Evolutionary conservation across 2,797 vertebrate species (phyloP).

Genomic region (Scleropages formosus): DNA sequence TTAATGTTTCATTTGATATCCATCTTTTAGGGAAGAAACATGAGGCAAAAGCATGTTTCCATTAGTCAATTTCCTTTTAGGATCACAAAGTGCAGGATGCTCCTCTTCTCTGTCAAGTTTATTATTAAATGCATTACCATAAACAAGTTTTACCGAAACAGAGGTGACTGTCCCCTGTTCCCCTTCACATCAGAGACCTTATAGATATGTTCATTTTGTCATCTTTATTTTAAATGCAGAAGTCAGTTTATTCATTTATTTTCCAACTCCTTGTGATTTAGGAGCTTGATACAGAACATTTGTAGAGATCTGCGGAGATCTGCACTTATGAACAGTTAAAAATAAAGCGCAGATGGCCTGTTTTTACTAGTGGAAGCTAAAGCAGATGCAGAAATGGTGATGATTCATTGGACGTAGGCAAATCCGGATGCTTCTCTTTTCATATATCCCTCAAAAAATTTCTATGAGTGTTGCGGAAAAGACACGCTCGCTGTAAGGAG

Average conservation of each 20-base stretch:
- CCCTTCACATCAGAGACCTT: background rate
- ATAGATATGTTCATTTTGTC: background rate
- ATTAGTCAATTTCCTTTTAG: constrained; percentile 71
- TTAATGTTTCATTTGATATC: constrained; percentile 1
- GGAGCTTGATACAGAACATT: background rate
- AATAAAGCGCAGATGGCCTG: background rate
- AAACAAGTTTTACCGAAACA: background rate
- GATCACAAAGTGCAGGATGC: constrained; percentile 58
- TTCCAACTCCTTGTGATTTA: background rate
- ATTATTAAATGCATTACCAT: constrained; percentile 28
- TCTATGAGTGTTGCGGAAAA: background rate
- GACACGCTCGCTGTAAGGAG: background rate
- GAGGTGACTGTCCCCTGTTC: background rate
- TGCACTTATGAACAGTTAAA: constrained; percentile 17
- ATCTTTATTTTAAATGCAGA: background rate
- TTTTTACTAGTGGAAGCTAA: background rate
- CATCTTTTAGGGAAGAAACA: background rate
- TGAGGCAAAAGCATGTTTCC: constrained; percentile 38
- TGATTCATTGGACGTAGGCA: background rate
- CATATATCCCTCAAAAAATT: background rate
- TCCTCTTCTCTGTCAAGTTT: constrained; percentile 55
- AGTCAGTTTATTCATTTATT: constrained; percentile 12
- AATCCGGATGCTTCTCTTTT: constrained; percentile 8
- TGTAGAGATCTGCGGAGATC: background rate
- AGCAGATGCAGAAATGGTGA: constrained; percentile 12